phyloP scores from a whole-genome alignment of 2,888 invertebrate genomes.

The Opisthograptis luteolata region DNA sequence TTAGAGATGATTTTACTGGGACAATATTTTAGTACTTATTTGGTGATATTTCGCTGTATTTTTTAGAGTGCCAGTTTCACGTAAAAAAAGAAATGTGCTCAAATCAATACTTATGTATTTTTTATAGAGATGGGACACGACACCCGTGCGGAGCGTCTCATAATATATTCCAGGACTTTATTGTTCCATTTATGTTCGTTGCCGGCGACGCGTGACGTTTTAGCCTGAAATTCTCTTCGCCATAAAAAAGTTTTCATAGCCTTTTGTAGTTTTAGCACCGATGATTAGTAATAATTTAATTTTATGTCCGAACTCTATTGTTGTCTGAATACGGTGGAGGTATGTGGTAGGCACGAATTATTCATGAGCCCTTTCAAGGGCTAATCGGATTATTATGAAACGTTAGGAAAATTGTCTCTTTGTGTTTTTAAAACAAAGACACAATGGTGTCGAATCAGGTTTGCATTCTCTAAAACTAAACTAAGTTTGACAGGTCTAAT shows the following conservation, averaged over 20 bases:
- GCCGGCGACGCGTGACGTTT: conserved; percentile 57
- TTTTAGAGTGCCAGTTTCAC: too few relatives aligned
- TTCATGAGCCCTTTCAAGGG: conserved; percentile 8
- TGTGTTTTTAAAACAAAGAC: too few relatives aligned
- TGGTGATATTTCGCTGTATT: too few relatives aligned
- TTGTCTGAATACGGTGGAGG: conserved; percentile 17
- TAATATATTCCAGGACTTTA: conserved; percentile 46
- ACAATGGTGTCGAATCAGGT: too few relatives aligned
- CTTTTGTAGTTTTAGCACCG: conserved; percentile 32
- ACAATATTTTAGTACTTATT: too few relatives aligned
- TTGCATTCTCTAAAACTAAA: too few relatives aligned
- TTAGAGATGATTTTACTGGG: too few relatives aligned
- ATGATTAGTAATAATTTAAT: conserved; percentile 39
- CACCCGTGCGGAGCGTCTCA: conserved; percentile 34
- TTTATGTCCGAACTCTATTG: conserved; percentile 29
- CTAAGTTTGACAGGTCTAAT: too few relatives aligned
- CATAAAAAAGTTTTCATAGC: conserved; percentile 35
- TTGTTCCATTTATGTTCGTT: conserved; percentile 58
- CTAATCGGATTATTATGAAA: conserved; percentile 15
- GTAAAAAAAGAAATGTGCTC: too few relatives aligned
- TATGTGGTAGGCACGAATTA: conserved; percentile 21
- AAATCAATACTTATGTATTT: too few relatives aligned
- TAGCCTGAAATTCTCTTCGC: conserved; percentile 26
- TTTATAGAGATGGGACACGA: conserved; percentile 5
- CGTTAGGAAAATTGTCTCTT: too few relatives aligned